Base-by-base conservation (phyloP, 2,113 vertebrate genomes). In the Pelusios castaneus region DNA sequence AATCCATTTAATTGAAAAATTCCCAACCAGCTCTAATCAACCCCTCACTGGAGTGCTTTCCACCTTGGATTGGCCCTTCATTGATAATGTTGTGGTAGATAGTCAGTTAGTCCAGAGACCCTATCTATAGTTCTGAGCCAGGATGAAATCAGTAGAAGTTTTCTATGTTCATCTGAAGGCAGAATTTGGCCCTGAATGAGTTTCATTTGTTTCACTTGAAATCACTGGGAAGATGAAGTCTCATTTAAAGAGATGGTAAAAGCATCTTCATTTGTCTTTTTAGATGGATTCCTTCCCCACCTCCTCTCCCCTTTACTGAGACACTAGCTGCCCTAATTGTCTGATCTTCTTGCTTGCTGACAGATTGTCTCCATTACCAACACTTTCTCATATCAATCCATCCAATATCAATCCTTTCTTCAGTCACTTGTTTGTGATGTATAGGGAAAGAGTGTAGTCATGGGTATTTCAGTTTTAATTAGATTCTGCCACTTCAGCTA, bases 401-500 rank as follows among this genome's bases (percentile, higher is more conserved):
- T 86, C 80, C 34, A 73, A 54, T 81, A 10, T 24, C 73, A 41
- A 31, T 58, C 38, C 31, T 94, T 93, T 89, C 84, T 60, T 3
- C 19, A 96, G 83, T 31, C 58, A 10, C 41, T 90, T 89, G 70
- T 92, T 96, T 93, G 82, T 89, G 91, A 92, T 84, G 47, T 55
- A 60, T 92, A 91, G 93, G 91, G 43, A 90, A 91, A 95, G 85
- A 87, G 16, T 80, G 51, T 5, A 91, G 55, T 75, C 34, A 7
- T 49, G 56, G 80, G 80, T 92, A 94, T 82, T 91, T 94, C 84
- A 93, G 70, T 76, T 93, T 83, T 96, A 96, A 98, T 97, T 96
- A 97, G 76, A 94, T 97, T 97, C 95, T 95, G 82, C 90, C 91
- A 88, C 84, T 96, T 95, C 88, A 94, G 38, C 92, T 96, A 92